Percentiles rank a stretch among this genome's conserved stretches.
These are phyloP conservation scores for Dascillus cervinus DNA, from an alignment of 2,888 invertebrate species.

Conservation along the genomic window DNA sequence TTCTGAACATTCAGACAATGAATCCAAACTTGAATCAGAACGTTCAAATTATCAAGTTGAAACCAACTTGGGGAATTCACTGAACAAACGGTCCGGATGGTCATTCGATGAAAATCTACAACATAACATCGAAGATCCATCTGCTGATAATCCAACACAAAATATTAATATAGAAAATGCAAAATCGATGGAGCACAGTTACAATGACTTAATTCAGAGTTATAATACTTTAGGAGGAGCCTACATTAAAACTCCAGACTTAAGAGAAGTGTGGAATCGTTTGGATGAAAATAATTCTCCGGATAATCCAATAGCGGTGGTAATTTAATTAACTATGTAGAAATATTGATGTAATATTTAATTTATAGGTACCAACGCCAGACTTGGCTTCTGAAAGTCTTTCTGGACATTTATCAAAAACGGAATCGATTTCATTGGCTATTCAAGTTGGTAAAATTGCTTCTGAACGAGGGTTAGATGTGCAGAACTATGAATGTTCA, in stretches of 20 bases:
- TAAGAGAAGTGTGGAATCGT: slow-evolving; percentile 54
- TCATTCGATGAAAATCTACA: slow-evolving; percentile 41
- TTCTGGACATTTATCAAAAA: background rate
- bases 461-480: slow-evolving; percentile 73
- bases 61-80: slow-evolving; percentile 53
- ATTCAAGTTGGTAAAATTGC: slow-evolving; percentile 60
- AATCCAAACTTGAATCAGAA: slow-evolving; percentile 11
- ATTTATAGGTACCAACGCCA: slow-evolving; percentile 29
- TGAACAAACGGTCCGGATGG: slow-evolving; percentile 57
- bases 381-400: slow-evolving; percentile 43
- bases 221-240: slow-evolving; percentile 46
- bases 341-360: too few species aligned
- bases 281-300: slow-evolving; percentile 30
- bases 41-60: slow-evolving; percentile 10
- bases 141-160: slow-evolving; percentile 3
- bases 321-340: too few species aligned
- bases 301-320: too few species aligned
- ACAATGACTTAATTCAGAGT: slow-evolving; percentile 52
- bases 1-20: slow-evolving; percentile 3
- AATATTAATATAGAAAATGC: slow-evolving; percentile 15
- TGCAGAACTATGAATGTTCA: slow-evolving; percentile 81
- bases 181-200: slow-evolving; percentile 45
- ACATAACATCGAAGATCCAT: slow-evolving; percentile 5
- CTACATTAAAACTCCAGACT: slow-evolving; percentile 46
- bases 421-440: slow-evolving; percentile 44